Conservation (phyloP, 2,113 vertebrate species). For the Gracilinanus agilis region DNA sequence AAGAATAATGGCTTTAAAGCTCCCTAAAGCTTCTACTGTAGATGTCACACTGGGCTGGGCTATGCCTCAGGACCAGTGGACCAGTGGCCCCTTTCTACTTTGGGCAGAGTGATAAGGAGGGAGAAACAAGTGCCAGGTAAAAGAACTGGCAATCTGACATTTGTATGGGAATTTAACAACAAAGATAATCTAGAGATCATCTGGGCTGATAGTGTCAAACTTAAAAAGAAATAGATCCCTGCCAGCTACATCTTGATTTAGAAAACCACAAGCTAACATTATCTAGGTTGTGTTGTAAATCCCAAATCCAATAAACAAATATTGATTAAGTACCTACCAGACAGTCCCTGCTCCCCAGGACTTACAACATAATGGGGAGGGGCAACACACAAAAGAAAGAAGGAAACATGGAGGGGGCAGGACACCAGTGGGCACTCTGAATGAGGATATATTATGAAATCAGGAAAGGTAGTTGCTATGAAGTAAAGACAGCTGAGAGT, state of each 20-base stretch:
- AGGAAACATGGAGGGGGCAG: not conserved
- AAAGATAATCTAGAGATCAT: not conserved
- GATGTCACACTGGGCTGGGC: not conserved
- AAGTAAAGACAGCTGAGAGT: not conserved
- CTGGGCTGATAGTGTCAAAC: not conserved
- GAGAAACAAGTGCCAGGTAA: not conserved
- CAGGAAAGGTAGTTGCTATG: not conserved
- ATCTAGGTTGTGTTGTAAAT: not conserved
- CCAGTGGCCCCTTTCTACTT: not conserved
- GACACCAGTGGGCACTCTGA: not conserved
- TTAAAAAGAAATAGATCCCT: not conserved
- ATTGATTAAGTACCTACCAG: not conserved
- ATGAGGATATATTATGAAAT: not conserved
- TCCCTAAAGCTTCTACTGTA: not conserved
- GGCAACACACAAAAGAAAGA: not conserved
- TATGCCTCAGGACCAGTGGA: not conserved
- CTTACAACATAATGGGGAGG: not conserved
- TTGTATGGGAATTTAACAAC: not conserved
- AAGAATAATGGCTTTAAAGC: not conserved
- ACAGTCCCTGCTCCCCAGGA: not conserved
- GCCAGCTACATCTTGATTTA: not conserved
- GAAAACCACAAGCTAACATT: not conserved
- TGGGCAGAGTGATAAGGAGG: not conserved
- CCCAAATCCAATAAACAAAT: not conserved
- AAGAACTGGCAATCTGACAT: not conserved